A percentile compares a stretch with the other conserved stretches of the same genome.
These are phyloP conservation scores for Anas georgica DNA, from an alignment of 2,797 vertebrate species.

Conservation along the genomic window DNA sequence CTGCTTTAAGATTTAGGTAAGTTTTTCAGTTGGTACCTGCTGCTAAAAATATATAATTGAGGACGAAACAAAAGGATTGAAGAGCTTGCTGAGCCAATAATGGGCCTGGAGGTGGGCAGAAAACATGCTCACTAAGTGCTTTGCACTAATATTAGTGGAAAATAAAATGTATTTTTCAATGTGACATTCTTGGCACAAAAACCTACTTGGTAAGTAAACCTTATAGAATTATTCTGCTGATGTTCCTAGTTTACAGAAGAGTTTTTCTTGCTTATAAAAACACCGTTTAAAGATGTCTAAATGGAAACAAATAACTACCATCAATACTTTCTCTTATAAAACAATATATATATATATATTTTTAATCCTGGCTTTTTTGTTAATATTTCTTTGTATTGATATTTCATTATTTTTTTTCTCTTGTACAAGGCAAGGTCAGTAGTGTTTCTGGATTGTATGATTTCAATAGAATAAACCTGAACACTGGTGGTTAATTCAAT, in stretches of 20 bases:
- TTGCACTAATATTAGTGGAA: neutral
- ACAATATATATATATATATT: too few species aligned
- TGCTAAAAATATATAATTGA: neutral
- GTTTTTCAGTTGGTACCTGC: neutral
- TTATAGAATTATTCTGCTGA: neutral
- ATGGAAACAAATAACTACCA: neutral
- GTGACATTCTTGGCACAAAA: neutral
- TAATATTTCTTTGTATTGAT: neutral
- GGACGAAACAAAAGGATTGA: neutral
- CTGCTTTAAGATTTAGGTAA: neutral
- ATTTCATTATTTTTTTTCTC: neutral
- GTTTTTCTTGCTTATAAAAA: neutral
- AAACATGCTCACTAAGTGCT: neutral
- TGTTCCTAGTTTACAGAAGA: neutral
- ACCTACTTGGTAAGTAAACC: neutral
- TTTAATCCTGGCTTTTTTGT: neutral
- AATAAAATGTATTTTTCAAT: neutral
- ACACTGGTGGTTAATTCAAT: neutral
- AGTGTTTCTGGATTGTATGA: neutral
- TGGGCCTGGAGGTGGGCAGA: neutral
- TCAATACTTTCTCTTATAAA: neutral
- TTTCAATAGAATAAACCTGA: neutral
- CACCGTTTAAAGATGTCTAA: neutral
- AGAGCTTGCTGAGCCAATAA: neutral
- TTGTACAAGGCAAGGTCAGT: neutral